A percentile compares a stretch with the other conserved stretches of the same genome.
Conservation (phyloP, 2,888 invertebrate genomes). For the Ernsta delagoae region DNA sequence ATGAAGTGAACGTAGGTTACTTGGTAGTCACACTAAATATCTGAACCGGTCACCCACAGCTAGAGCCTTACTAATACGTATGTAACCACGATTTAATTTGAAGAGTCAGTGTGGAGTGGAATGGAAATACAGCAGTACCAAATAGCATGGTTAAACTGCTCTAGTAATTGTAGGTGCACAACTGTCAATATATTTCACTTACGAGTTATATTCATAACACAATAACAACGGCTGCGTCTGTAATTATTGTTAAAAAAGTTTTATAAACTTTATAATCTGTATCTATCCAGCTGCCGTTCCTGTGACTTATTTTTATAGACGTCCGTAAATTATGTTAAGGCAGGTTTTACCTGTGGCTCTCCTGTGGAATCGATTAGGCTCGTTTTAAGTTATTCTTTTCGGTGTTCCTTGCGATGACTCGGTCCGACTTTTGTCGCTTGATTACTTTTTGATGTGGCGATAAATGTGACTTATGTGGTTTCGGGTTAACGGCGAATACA, state of each 20-base stretch:
- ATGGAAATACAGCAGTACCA: constrained; percentile 6
- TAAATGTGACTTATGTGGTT: constrained; percentile 83
- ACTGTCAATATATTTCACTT: constrained; percentile 22
- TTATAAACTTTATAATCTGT: constrained; percentile 31
- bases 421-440: constrained; percentile 77
- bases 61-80: constrained; percentile 12
- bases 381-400: constrained; percentile 63
- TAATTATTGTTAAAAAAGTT: constrained; percentile 31
- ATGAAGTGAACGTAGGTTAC: constrained; percentile 21
- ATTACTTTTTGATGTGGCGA: constrained; percentile 83
- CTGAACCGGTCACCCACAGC: constrained; percentile 17
- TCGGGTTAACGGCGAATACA: constrained; percentile 65
- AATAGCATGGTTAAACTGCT: not conserved
- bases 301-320: constrained; percentile 56
- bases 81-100: constrained; percentile 14
- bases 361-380: constrained; percentile 71
- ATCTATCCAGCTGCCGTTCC: constrained; percentile 45
- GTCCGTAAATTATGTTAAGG: constrained; percentile 62
- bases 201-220: constrained; percentile 18
- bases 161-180: constrained; percentile 20
- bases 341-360: constrained; percentile 59
- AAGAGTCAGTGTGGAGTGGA: not conserved
- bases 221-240: constrained; percentile 3
- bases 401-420: constrained; percentile 66
- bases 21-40: constrained; percentile 24